Evolutionary conservation across 2,797 vertebrate genomes (phyloP).

Genomic region (Acanthurus lineatus): DNA sequence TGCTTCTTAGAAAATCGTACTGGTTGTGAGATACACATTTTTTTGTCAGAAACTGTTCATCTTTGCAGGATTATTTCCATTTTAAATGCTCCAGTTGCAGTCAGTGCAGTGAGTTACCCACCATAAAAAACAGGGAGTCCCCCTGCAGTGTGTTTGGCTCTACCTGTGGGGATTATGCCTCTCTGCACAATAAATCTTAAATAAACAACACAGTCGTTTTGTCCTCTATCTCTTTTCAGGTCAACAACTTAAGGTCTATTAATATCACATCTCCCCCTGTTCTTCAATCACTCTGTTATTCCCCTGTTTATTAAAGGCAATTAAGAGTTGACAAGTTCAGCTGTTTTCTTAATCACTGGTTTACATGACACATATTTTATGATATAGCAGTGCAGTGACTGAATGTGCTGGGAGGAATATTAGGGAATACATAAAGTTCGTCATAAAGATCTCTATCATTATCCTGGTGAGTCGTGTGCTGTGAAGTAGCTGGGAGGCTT

Average conservation of each 20-base stretch:
- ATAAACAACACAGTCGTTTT: slow-evolving; percentile 40
- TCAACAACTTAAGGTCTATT: slow-evolving; percentile 67
- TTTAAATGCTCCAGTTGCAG: slow-evolving; percentile 1
- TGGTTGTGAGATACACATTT: neutral
- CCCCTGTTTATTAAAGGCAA: slow-evolving; percentile 64
- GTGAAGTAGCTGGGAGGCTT: neutral
- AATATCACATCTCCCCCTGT: slow-evolving; percentile 46
- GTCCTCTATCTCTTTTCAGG: slow-evolving; percentile 65
- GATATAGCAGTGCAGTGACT: slow-evolving; percentile 11
- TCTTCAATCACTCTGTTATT: slow-evolving; percentile 45
- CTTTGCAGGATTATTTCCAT: slow-evolving; percentile 2
- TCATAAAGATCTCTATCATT: neutral
- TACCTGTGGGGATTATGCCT: slow-evolving; percentile 36
- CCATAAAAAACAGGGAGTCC: slow-evolving; percentile 25
- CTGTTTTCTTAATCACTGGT: slow-evolving; percentile 54
- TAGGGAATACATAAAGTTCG: neutral
- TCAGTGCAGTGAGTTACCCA: slow-evolving; percentile 5
- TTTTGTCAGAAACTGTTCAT: neutral
- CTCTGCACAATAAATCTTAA: slow-evolving; percentile 61
- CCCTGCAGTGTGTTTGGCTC: slow-evolving; percentile 16
- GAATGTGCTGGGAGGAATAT: slow-evolving; percentile 7
- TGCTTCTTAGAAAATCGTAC: neutral
- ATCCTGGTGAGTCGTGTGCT: neutral
- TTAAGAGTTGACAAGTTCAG: slow-evolving; percentile 50
- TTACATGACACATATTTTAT: slow-evolving; percentile 61